phyloP scores from a whole-genome alignment of 2,113 vertebrate genomes.

The Neolamprologus variostigma region DNA sequence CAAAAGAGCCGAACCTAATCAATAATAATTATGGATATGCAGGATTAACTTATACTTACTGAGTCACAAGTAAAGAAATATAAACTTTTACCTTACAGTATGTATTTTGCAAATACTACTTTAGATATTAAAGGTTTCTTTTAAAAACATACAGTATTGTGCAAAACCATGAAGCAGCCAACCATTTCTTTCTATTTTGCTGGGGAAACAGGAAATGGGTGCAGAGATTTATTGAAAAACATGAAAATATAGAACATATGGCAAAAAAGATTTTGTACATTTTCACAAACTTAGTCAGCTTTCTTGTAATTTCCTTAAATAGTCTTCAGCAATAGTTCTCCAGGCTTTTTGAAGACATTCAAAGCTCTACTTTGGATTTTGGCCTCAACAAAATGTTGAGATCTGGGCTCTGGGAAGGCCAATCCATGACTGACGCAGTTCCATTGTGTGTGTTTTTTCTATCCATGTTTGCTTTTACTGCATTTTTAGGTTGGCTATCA shows the following conservation, averaged over 20 bases:
- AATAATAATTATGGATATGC: background rate
- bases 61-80: background rate
- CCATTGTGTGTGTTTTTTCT: background rate
- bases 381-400: background rate
- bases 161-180: background rate
- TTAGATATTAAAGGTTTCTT: background rate
- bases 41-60: background rate
- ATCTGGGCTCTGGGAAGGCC: background rate
- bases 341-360: background rate
- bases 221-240: background rate
- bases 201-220: background rate
- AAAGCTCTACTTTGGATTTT: background rate
- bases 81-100: background rate
- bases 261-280: background rate
- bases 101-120: rapidly evolving
- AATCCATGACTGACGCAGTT: background rate
- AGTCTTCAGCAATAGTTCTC: background rate
- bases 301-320: background rate
- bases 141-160: background rate
- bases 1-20: background rate
- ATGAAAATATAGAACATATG: background rate
- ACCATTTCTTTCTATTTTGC: background rate
- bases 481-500: background rate
- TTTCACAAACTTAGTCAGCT: background rate
- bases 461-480: background rate